These are phyloP conservation scores for Otis tarda DNA, from an alignment of 2,113 vertebrate genomes.

Conservation along the genomic window DNA sequence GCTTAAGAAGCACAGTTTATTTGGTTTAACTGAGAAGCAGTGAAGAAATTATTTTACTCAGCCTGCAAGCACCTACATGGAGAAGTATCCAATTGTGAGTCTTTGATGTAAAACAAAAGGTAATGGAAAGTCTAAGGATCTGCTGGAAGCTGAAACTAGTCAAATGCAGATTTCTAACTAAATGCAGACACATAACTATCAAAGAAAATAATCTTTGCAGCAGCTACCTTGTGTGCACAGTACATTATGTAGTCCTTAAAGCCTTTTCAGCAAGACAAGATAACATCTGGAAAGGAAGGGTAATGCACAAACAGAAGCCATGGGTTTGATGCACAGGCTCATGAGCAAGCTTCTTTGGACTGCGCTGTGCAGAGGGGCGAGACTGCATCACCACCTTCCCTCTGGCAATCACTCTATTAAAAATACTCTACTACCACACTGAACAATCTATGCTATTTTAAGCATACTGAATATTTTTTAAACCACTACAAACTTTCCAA, in stretches of 20 bases:
- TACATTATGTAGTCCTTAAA: constrained; percentile 1
- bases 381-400: background rate
- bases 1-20: background rate
- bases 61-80: background rate
- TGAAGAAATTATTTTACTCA: background rate
- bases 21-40: background rate
- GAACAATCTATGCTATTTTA: background rate
- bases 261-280: background rate
- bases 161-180: background rate
- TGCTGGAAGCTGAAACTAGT: background rate
- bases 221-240: background rate
- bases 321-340: background rate
- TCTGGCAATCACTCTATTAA: background rate
- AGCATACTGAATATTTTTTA: background rate
- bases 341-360: background rate
- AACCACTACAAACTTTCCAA: background rate
- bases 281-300: background rate
- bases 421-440: background rate
- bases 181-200: background rate
- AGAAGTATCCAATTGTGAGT: background rate
- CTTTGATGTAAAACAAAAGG: background rate
- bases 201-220: background rate
- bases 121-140: background rate
- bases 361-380: background rate
- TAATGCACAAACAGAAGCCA: background rate